These are phyloP conservation scores for Torymus texanus DNA, from an alignment of 2,888 invertebrate genomes.

Conservation along the genomic window DNA sequence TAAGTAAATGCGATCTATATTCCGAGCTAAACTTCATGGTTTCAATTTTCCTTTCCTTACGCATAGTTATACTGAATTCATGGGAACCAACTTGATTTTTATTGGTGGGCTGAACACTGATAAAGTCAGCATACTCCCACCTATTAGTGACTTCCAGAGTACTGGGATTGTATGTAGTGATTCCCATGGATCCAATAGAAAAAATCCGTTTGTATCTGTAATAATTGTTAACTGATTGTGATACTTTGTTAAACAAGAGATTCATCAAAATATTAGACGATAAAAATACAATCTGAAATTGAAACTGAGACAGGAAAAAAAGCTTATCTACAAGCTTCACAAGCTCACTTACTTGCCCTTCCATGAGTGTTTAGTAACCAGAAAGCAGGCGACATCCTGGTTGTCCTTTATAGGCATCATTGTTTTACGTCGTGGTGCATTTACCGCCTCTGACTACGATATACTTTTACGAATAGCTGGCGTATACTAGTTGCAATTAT, in stretches of 20 bases:
- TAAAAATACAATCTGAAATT: no score
- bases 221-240: no score
- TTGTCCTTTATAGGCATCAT: constrained; percentile 93
- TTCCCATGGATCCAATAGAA: constrained; percentile 95
- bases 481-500: constrained; percentile 59
- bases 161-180: constrained; percentile 97
- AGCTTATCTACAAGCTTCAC: no score
- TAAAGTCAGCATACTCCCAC: constrained; percentile 90
- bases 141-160: constrained; percentile 94
- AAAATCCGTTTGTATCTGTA: constrained; percentile 95
- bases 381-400: constrained; percentile 96
- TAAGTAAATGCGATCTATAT: constrained; percentile 92
- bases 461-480: constrained; percentile 34
- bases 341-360: constrained; percentile 89
- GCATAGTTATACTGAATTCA: constrained; percentile 89
- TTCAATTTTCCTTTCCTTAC: constrained; percentile 93
- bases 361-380: constrained; percentile 99
- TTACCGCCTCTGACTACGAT: constrained; percentile 48
- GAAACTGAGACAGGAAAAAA: no score
- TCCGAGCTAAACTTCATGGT: constrained; percentile 98
- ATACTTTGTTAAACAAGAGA: no score
- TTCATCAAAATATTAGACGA: no score
- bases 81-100: constrained; percentile 75
- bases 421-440: constrained; percentile 72
- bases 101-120: constrained; percentile 81